Evolutionary conservation across 1,140 invertebrate genomes (phyloP), one percentile per base, ranked within the genome.

Genomic region (Dendrolimus punctatus): DNA sequence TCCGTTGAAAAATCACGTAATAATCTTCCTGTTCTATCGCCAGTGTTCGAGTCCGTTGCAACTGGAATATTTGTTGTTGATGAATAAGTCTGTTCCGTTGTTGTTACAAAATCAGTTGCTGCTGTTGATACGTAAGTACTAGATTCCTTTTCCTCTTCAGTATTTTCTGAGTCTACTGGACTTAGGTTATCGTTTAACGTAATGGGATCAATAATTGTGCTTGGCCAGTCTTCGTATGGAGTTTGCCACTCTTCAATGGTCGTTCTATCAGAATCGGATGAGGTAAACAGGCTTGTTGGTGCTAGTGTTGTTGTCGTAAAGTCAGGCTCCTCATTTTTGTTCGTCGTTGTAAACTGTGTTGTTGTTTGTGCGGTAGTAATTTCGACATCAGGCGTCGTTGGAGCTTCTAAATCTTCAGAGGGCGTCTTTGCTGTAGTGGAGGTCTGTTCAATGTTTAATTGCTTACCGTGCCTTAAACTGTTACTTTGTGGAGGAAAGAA

Each of bases 101-200:
- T 58, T 51, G 57, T 58, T 23, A 57, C 59, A 38, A 68, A 64
- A 6, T 65, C 54, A 10, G 58, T 53, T 4, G 67, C 53, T 7
- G 63, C 63, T 5, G 64, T 63, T 5, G 64, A 23, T 23, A 23
- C 23, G 23, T 23, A 55, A 38, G 71, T 76, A 8, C 56, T 72
- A 6, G 49, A 38, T 40, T 58, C 40, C 44, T 46, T 45, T 40
- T 56, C 51, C 6, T 60, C 53, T 10, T 57, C 42, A 23, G 49
- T 59, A 43, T 68, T 54, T 36, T 64, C 57, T 8, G 73, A 66
- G 9, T 56, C 66, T 9, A 70, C 60, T 3, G 65, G 60, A 53
- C 78, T 91, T 47, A 91, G 80, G 7, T 89, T 92, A 59, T 91
- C 92, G 67, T 94, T 94, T 23, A 94, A 90, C 23, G 89, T 90